These are phyloP conservation scores for Elmis aenea DNA, from an alignment of 2,888 invertebrate species.

Conservation along the genomic window DNA sequence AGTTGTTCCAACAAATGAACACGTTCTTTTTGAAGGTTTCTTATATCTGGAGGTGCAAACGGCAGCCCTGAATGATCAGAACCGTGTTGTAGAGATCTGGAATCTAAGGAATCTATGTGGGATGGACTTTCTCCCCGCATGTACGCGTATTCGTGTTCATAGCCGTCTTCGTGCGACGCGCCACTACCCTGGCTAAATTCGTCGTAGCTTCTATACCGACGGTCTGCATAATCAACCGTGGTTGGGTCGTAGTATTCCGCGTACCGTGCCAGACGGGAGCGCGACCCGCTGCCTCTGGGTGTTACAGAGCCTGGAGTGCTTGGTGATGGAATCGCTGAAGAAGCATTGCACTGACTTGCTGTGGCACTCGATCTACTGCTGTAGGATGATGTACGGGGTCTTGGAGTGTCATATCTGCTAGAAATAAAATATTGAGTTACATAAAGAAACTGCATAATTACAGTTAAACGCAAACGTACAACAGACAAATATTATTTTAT, in stretches of 20 bases:
- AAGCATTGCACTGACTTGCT: constrained; percentile 43
- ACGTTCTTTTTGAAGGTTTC: constrained; percentile 65
- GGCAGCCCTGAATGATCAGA: constrained; percentile 28
- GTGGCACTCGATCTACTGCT: constrained; percentile 47
- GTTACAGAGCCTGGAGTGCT: constrained; percentile 48
- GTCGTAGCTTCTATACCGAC: constrained; percentile 61
- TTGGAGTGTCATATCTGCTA: constrained; percentile 56
- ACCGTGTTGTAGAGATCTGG: constrained; percentile 47
- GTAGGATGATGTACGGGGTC: constrained; percentile 54
- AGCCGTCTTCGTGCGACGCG: constrained; percentile 60
- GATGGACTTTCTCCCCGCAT: constrained; percentile 47
- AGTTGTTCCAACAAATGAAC: constrained; percentile 65
- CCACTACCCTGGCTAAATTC: constrained; percentile 69
- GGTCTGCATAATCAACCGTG: constrained; percentile 51
- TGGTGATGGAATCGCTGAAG: constrained; percentile 51
- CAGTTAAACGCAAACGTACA: too few relatives aligned
- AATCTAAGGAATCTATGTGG: constrained; percentile 42
- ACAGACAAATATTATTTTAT: too few relatives aligned
- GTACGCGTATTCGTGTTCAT: constrained; percentile 45
- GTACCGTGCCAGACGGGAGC: constrained; percentile 47
- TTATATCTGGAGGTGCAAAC: constrained; percentile 54
- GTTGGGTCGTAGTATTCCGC: constrained; percentile 48
- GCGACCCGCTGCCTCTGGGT: constrained; percentile 46
- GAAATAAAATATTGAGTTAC: constrained; percentile 6
- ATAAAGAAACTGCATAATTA: too few relatives aligned